Evolutionary conservation across 2,113 vertebrate genomes (phyloP).

Genomic region (Pelodiscus sinensis): DNA sequence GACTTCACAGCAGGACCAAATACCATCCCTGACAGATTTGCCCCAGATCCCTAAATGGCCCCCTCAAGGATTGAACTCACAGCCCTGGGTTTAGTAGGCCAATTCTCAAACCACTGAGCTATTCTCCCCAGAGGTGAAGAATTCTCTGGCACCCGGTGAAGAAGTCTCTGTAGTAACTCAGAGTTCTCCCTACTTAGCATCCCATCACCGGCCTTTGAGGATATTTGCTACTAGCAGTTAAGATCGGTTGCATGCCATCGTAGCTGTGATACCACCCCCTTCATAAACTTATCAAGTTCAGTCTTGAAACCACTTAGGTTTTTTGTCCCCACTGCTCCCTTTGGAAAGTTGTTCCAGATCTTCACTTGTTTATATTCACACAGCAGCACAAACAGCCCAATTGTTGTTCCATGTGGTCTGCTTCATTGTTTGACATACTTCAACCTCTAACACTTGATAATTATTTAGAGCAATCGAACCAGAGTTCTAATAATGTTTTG

Average conservation of each 20-base stretch:
- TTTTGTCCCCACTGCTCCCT: neutral
- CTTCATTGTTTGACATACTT: constrained; percentile 24
- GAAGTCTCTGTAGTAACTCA: neutral
- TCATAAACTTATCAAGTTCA: neutral
- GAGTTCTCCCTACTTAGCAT: neutral
- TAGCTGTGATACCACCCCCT: neutral
- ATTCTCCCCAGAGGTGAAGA: no score
- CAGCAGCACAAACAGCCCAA: constrained; percentile 38
- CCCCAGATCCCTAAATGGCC: no score
- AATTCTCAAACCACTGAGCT: no score
- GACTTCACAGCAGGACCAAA: no score
- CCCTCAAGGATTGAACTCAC: no score
- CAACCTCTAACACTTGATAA: constrained; percentile 41
- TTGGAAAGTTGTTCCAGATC: neutral
- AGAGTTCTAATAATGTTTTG: neutral
- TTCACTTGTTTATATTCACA: constrained; percentile 39
- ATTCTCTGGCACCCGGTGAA: neutral
- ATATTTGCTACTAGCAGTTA: neutral
- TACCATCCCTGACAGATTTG: no score
- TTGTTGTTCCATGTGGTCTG: constrained; percentile 25
- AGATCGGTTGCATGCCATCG: neutral
- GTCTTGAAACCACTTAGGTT: neutral
- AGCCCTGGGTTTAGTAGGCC: no score
- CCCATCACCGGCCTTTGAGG: neutral
- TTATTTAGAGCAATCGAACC: constrained; percentile 34